Percentiles rank a stretch among this genome's conserved stretches.
These are phyloP conservation scores for Leptoclinus maculatus DNA, from an alignment of 2,797 vertebrate species.

Conservation along the genomic window DNA sequence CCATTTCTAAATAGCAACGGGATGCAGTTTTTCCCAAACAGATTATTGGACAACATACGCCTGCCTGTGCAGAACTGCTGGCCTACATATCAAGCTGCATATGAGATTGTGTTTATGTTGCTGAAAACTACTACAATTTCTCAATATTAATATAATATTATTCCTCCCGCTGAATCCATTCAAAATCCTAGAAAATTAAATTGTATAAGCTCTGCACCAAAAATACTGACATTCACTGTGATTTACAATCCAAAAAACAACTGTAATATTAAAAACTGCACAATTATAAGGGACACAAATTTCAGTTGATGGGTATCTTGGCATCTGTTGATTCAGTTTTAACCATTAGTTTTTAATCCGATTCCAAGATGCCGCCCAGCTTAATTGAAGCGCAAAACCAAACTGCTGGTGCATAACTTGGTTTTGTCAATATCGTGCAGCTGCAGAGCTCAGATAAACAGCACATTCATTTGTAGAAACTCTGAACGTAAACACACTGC, in stretches of 20 bases:
- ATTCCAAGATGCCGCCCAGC: neutral
- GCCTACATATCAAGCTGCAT: conserved; percentile 35
- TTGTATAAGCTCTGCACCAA: neutral
- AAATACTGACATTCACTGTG: neutral
- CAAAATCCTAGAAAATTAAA: neutral
- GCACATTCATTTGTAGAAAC: neutral
- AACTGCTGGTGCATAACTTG: neutral
- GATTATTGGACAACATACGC: conserved; percentile 37
- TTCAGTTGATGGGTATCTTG: neutral
- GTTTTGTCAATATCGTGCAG: conserved; percentile 6
- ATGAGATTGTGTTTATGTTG: neutral
- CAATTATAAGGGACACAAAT: neutral
- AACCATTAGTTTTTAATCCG: neutral
- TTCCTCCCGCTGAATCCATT: neutral
- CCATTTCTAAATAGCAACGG: neutral
- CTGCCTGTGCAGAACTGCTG: conserved; percentile 35
- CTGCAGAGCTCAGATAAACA: neutral
- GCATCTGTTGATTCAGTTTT: neutral
- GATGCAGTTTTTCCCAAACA: conserved; percentile 17
- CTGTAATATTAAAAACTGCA: neutral
- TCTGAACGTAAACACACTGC: neutral
- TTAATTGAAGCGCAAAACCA: neutral
- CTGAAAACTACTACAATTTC: neutral
- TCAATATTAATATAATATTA: neutral
- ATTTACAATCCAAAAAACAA: neutral